Evolutionary conservation across 2,888 invertebrate species (phyloP), one percentile per base, ranked within the genome.

Genomic region (Ormyrus pomaceus): DNA sequence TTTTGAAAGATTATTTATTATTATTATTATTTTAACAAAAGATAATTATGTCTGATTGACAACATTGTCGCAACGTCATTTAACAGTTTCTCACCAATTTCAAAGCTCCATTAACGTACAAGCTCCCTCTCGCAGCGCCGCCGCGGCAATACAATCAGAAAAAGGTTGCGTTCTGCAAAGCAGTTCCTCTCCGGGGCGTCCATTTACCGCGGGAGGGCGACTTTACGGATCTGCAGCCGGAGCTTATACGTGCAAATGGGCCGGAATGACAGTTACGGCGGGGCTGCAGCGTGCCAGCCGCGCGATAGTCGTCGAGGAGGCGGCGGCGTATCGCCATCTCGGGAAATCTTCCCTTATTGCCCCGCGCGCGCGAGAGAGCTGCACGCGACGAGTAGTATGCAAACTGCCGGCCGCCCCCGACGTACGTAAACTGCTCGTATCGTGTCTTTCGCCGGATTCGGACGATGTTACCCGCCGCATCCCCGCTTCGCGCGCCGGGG

Each of bases 261-360:
- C 51, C 50, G 71, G 13, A 65, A 76, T 56, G 76, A 53, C 61
- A 10, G 10, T n/a, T 62, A 59, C 46, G 56, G 6, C 53, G 70
- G 3, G 10, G 11, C 4, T 19, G 6, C 56, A 51, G 11, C 8
- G n/a, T 34, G 45, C 6, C 19, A 19, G 19, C 19, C 19, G 19
- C 19, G 19, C 45, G 53, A 48, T 10, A 48, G 51, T 19, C 53
- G 19, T 68, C 73, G 75, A 19, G 19, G 19, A 19, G 19, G 19
- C 19, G 19, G 66, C 45, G 19, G 66, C 45, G 65, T 62, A 76
- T 79, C 78, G 72, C 76, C 81, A 70, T 76, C 81, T 72, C 75
- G 78, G 81, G 78, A 81, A 81, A 82, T 82, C 81, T 82, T 77
- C 75, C 46, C 73, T 70, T 81, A 76, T 81, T 71, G 74, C 73